phyloP scores from a whole-genome alignment of 2,113 vertebrate species.

The Rallus limicola region DNA sequence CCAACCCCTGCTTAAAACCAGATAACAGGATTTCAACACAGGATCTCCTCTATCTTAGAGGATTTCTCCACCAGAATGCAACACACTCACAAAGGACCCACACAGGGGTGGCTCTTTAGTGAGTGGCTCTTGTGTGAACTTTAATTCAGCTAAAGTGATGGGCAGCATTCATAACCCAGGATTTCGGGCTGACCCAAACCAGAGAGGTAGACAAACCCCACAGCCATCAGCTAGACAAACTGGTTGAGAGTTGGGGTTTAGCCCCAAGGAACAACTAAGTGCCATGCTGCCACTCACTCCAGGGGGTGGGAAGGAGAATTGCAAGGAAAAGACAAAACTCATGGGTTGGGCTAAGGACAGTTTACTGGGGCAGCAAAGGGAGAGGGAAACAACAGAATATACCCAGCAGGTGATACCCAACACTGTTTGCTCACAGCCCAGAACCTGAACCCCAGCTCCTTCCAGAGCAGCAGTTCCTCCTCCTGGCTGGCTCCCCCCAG shows the following conservation, averaged over 20 bases:
- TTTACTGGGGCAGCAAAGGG: too few species aligned
- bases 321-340: too few species aligned
- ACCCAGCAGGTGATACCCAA: too few species aligned
- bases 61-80: background rate
- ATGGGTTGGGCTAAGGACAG: too few species aligned
- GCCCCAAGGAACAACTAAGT: too few species aligned
- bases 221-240: background rate
- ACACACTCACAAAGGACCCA: background rate
- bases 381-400: too few species aligned
- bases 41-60: background rate
- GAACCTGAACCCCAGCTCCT: too few species aligned
- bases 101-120: rapidly evolving
- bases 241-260: background rate
- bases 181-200: background rate
- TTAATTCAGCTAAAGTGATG: background rate
- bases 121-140: background rate
- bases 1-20: background rate
- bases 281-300: too few species aligned
- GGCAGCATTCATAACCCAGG: background rate
- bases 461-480: too few species aligned
- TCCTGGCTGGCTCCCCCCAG: too few species aligned
- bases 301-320: too few species aligned
- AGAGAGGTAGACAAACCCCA: background rate
- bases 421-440: too few species aligned
- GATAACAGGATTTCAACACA: rapidly evolving